Evolutionary conservation across 2,797 vertebrate genomes (phyloP), one percentile per base, ranked within the genome.

Genomic region (Phrynocephalus forsythii): DNA sequence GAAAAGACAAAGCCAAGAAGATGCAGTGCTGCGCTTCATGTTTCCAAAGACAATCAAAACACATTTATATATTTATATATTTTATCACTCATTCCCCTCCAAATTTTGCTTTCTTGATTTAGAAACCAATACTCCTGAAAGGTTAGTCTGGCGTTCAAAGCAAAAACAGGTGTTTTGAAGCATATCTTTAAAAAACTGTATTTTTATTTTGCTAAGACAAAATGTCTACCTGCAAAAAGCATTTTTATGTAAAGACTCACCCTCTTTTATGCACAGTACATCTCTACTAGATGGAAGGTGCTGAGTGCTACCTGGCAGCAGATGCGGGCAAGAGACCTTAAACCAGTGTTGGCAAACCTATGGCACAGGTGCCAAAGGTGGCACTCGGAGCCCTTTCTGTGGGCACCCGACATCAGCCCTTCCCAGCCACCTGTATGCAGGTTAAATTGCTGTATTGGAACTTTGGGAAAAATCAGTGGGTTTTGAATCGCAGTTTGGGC

Each of bases 1-100:
- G 90, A 79, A 38, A 93, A 91, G 2, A 73, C 87, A 90, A 91
- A 86, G n/a, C 22, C 85, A 48, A 89, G 79, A 93, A 91, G 67
- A 77, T 26, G 84, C 3, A 33, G 71, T 88, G 13, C n/a, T 72
- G 77, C 38, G 73, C 52, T 86, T 86, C 22, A 33, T 26, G 66
- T 82, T 48, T 79, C 88, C 79, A 88, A 88, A 90, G 16, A 6
- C 93, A 92, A 90, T 83, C 26, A 88, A 87, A 87, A 16, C 1
- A 8, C 87, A 82, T 26, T 63, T 86, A 44, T 86, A 92, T 82
- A 90, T 50, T 38, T 38, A 38, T 8, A 13, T 52, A 56, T 56
- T 77, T 68, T 63, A 16, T 56, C 0, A 82, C 15, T 0, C 69
- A 86, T n/a, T 86, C 5, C 0, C 1, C 84, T 13, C 71, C 82